Evolutionary conservation across 2,797 vertebrate species (phyloP).

Genomic region (Chaenodraco wilsoni): DNA sequence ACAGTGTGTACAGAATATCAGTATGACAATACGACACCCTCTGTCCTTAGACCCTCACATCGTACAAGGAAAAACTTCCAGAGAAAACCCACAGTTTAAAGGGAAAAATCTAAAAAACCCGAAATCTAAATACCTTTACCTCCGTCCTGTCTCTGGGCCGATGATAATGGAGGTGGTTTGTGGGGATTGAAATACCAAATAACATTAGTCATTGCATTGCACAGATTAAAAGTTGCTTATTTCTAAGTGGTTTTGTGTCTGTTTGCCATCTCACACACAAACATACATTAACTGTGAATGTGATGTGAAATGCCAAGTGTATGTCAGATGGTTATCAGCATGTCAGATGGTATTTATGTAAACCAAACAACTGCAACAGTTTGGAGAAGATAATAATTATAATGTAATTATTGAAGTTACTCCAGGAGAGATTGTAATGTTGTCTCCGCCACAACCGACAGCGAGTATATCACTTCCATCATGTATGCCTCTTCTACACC

Average conservation of each 20-base stretch:
- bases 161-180: neutral
- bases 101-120: no score
- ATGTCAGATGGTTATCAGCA: conserved; percentile 40
- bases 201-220: neutral
- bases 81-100: no score
- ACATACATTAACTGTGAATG: conserved; percentile 16
- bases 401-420: conserved; percentile 13
- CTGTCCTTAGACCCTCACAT: no score
- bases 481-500: neutral
- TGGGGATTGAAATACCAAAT: neutral
- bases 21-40: no score
- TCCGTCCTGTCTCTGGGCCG: neutral
- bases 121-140: no score
- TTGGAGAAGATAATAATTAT: neutral
- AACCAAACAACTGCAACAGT: conserved; percentile 26
- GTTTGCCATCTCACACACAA: neutral
- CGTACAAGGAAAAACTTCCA: no score
- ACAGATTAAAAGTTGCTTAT: conserved; percentile 8
- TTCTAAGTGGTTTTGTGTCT: neutral
- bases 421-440: neutral
- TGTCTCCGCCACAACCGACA: no score
- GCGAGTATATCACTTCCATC: neutral
- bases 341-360: conserved; percentile 33
- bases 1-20: no score
- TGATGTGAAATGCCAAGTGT: conserved; percentile 45